Conservation (phyloP, 2,113 vertebrate genomes). For the Narcine bancroftii region DNA sequence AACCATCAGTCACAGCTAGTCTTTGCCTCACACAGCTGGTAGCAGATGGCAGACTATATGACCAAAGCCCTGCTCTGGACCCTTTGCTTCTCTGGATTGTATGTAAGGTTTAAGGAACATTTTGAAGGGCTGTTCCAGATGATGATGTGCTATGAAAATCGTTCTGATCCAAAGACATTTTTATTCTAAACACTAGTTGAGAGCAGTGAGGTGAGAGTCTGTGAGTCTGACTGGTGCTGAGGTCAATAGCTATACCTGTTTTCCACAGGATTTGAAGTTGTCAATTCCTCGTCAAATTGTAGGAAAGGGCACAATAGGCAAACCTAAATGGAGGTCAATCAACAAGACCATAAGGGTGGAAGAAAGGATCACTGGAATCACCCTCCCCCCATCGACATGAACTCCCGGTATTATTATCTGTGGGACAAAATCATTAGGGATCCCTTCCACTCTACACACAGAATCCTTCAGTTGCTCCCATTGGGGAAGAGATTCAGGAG, state of each 20-base stretch:
- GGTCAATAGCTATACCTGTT: not conserved
- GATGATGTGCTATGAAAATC: not conserved
- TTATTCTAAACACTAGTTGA: not conserved
- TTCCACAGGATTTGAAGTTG: not conserved
- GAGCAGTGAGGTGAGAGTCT: not conserved
- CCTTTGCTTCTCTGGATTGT: not conserved
- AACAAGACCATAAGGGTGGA: too few species aligned
- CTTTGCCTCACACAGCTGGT: not conserved
- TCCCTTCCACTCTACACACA: too few species aligned
- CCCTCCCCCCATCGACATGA: too few species aligned
- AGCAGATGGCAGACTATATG: not conserved
- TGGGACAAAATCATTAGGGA: too few species aligned
- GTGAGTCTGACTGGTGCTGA: not conserved
- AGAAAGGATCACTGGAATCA: too few species aligned
- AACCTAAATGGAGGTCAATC: too few species aligned
- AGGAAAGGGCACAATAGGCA: not conserved
- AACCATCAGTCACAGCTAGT: not conserved
- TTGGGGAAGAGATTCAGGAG: too few species aligned
- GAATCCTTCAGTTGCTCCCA: too few species aligned
- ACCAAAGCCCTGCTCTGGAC: not conserved
- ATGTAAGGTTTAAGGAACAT: not conserved
- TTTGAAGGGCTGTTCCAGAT: not conserved
- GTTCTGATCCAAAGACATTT: not conserved
- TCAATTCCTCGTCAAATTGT: not conserved
- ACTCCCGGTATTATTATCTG: too few species aligned